phyloP scores from a whole-genome alignment of 2,797 vertebrate genomes.

The Eulemur mongoz region DNA sequence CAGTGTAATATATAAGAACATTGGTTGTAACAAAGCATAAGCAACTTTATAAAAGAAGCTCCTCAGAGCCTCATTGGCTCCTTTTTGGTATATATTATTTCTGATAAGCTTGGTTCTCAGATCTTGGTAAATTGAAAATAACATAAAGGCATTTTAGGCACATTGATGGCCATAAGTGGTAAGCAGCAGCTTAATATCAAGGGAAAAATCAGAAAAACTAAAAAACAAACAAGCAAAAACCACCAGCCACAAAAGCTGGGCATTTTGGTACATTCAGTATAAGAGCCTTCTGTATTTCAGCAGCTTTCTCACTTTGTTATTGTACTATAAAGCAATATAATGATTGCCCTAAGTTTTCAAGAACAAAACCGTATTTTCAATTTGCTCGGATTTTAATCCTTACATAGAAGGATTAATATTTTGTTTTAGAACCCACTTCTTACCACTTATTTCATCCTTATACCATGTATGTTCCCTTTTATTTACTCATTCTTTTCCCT shows the following conservation, averaged over 20 bases:
- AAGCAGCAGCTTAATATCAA: slow-evolving; percentile 1
- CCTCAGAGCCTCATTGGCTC: background rate
- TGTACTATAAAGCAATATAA: slow-evolving; percentile 13
- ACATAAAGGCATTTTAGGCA: background rate
- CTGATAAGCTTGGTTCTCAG: background rate
- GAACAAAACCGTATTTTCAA: background rate
- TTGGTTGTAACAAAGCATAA: slow-evolving; percentile 40
- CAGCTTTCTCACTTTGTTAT: background rate
- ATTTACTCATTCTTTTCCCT: slow-evolving; percentile 39
- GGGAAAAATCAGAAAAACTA: background rate
- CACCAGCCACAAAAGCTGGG: background rate
- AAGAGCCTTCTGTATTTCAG: background rate
- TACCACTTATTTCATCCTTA: background rate
- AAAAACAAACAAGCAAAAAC: background rate
- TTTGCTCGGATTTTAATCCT: slow-evolving; percentile 9
- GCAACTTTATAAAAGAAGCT: slow-evolving; percentile 27
- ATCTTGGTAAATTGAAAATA: slow-evolving; percentile 20
- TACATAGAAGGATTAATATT: background rate
- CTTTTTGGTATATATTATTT: slow-evolving; percentile 32
- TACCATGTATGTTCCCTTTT: background rate
- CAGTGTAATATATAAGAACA: background rate
- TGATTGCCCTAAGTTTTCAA: background rate
- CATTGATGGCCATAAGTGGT: background rate
- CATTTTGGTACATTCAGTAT: background rate
- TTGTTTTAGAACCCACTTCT: slow-evolving; percentile 12